Percentiles rank a stretch among this genome's conserved stretches.
Conservation (phyloP, 1,140 invertebrate species). For the Vanessa atalanta region DNA sequence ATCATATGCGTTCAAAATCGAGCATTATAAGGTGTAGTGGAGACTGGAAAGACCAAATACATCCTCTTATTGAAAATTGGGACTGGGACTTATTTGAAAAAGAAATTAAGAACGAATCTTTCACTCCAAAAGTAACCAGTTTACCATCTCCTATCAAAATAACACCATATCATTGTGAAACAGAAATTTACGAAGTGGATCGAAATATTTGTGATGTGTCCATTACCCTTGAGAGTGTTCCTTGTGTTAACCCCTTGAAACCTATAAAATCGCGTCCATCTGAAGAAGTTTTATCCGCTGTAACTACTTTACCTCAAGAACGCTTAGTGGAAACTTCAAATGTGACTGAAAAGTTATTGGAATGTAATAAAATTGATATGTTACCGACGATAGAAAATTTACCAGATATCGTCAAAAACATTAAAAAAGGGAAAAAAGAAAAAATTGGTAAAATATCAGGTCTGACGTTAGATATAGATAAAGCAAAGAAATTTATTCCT, state of each 20-base stretch:
- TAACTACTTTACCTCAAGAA: slow-evolving; percentile 79
- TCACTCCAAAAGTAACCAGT: slow-evolving; percentile 69
- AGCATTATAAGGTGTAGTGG: slow-evolving; percentile 77
- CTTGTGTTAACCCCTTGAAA: slow-evolving; percentile 83
- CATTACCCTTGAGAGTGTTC: slow-evolving; percentile 82
- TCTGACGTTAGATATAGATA: slow-evolving; percentile 84
- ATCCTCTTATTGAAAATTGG: slow-evolving; percentile 82
- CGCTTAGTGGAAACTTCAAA: slow-evolving; percentile 82
- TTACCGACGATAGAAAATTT: slow-evolving; percentile 85
- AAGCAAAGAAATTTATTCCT: slow-evolving; percentile 84
- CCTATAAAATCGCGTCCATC: slow-evolving; percentile 81
- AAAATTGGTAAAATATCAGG: slow-evolving; percentile 84
- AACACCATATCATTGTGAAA: slow-evolving; percentile 76
- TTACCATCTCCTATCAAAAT: slow-evolving; percentile 80
- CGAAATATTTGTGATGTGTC: slow-evolving; percentile 80
- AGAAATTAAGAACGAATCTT: slow-evolving; percentile 66
- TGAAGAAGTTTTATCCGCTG: slow-evolving; percentile 75
- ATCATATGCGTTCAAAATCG: slow-evolving; percentile 76
- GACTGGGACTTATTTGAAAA: slow-evolving; percentile 84
- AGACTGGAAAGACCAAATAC: slow-evolving; percentile 83
- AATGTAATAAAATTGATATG: slow-evolving; percentile 78
- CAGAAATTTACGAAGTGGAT: slow-evolving; percentile 72
- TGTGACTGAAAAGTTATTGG: slow-evolving; percentile 81
- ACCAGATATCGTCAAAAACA: slow-evolving; percentile 83
- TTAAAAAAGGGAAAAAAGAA: slow-evolving; percentile 82